A percentile compares a stretch with the other conserved stretches of the same genome.
phyloP scores from a whole-genome alignment of 2,113 vertebrate species.

The Aythya baeri region DNA sequence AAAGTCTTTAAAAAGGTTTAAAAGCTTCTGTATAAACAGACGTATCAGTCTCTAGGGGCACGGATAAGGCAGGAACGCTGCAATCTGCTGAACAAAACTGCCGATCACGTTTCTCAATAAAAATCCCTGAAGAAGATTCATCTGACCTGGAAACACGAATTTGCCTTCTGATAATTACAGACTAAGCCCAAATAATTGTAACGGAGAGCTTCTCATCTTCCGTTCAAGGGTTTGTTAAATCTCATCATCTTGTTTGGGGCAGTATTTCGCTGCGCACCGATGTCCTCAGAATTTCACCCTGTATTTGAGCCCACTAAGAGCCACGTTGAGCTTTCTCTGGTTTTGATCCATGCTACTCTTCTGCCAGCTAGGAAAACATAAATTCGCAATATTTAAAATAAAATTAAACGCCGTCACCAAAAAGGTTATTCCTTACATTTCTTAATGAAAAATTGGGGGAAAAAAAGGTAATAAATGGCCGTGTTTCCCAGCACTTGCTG shows the following conservation, averaged over 20 bases:
- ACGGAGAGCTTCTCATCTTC: background rate
- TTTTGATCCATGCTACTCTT: background rate
- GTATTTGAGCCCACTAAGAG: background rate
- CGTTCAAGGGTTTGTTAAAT: background rate
- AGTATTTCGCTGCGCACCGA: background rate
- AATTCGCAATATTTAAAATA: background rate
- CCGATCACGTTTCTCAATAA: background rate
- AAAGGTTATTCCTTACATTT: background rate
- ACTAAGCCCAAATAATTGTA: background rate
- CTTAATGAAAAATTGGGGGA: background rate
- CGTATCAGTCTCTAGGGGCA: background rate
- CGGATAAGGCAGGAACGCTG: background rate
- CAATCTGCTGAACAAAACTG: background rate
- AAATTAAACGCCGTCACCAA: background rate
- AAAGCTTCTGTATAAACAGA: slow-evolving; percentile 2
- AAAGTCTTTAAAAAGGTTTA: background rate
- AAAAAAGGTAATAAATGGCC: background rate
- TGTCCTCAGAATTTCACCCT: background rate
- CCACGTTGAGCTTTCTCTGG: background rate
- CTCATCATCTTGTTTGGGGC: background rate
- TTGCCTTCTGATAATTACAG: background rate
- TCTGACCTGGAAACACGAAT: background rate
- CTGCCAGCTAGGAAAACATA: background rate
- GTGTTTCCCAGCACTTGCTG: background rate
- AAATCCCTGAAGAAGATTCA: background rate